Base-by-base conservation (phyloP, 2,113 vertebrate genomes). In the Seriola aureovittata region DNA sequence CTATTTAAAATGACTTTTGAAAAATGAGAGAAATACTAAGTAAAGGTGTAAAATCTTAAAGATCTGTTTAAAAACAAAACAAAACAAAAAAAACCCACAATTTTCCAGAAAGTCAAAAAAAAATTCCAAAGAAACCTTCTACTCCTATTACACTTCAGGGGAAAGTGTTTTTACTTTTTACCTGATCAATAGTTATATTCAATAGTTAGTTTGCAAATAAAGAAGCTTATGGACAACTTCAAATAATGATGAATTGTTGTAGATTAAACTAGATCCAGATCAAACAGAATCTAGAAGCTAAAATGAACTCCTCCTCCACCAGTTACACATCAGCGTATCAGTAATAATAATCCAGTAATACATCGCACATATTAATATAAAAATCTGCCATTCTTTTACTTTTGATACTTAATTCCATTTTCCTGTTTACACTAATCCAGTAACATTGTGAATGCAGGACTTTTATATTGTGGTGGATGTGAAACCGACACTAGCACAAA, bases 401-500 rank as follows among this genome's bases (percentile, higher is more conserved):
- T 46, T 46, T 44, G 42, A 44, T 44, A 44, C 42, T 44, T 44
- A 13, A 19, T 50, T 36, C 34, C 34, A 36, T 6, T 54, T 12
- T 55, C n/a, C 29, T 62, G 4, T 16, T 44, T 17, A 38, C 16
- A 21, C 29, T 4, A 29, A 29, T 13, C 6, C 36, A 70, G 16
- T 34, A 16, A 50, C 11, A n/a, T 13, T 25, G 8, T 44, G 3
- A 55, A 8, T 5, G 3, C n/a, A 57, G 13, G 17, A 40, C 1
- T 67, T 48, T 67, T 66, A 11, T 34, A 5, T 42, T 25, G 46
- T 4, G 23, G 16, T n/a, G 2, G 10, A 38, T 48, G 10, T 25
- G 21, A 55, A 13, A 46, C 3, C 59, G 70, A 32, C 40, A 75
- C 44, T 40, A 40, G 72, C 71, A 64, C 46, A 78, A 54, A 73